Evolutionary conservation across 2,888 invertebrate genomes (phyloP).

Genomic region (Nemapogon koenigi): DNA sequence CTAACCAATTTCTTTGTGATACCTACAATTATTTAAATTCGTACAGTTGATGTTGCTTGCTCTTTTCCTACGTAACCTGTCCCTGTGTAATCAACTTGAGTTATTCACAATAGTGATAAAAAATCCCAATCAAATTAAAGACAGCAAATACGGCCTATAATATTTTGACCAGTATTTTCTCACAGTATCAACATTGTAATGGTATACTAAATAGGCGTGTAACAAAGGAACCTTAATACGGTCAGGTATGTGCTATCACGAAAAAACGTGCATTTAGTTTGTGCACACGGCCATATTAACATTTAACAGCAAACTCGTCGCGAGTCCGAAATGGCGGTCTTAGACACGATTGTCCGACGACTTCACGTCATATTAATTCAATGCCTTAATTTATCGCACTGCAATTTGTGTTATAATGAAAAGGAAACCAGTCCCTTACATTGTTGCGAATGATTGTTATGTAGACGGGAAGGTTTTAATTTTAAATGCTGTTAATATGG

Average conservation of each 20-base stretch:
- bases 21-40: too few species aligned
- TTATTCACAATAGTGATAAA: too few species aligned
- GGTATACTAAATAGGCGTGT: background rate
- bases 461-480: too few species aligned
- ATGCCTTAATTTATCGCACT: constrained; percentile 32
- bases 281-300: constrained; percentile 27
- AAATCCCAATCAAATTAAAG: too few species aligned
- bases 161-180: too few species aligned
- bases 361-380: constrained; percentile 36
- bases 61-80: too few species aligned
- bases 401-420: constrained; percentile 3
- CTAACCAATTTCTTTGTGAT: too few species aligned
- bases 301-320: constrained; percentile 29
- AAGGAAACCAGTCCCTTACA: constrained; percentile 3
- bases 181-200: too few species aligned
- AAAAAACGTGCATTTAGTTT: constrained; percentile 12
- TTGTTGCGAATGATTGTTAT: constrained; percentile 8
- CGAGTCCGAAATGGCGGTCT: constrained; percentile 3
- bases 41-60: too few species aligned
- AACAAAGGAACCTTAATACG: background rate
- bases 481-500: too few species aligned
- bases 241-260: constrained; percentile 8
- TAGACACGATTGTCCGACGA: constrained; percentile 13
- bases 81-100: too few species aligned
- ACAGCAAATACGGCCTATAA: too few species aligned